A percentile compares a stretch with the other conserved stretches of the same genome.
These are phyloP conservation scores for Poecile atricapillus DNA, from an alignment of 2,113 vertebrate species.

Conservation along the genomic window DNA sequence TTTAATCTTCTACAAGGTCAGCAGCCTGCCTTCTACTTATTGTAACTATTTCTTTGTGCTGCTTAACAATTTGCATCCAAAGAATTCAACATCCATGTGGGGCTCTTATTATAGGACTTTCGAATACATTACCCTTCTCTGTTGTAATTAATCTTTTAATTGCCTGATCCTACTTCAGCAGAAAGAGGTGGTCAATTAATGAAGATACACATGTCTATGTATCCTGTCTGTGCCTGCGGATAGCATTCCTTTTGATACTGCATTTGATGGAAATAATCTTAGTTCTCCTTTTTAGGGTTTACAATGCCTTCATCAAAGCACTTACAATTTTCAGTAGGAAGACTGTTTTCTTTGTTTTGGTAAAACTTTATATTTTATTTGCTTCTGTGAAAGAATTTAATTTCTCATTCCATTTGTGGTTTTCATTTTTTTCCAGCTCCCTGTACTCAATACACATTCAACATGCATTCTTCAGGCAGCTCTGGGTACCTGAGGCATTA, in stretches of 20 bases:
- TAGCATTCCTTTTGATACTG: neutral
- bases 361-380: neutral
- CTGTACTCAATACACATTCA: neutral
- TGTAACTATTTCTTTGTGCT: neutral
- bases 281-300: neutral
- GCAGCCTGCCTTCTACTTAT: neutral
- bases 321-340: neutral
- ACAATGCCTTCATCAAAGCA: neutral
- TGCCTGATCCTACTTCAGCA: neutral
- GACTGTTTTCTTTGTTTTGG: neutral
- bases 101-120: neutral
- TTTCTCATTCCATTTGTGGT: neutral
- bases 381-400: neutral
- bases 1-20: conserved; percentile 27
- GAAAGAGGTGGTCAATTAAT: conserved; percentile 26
- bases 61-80: neutral
- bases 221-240: neutral
- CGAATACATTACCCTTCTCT: conserved; percentile 15
- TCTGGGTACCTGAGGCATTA: neutral
- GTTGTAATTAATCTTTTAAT: conserved; percentile 55
- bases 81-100: neutral
- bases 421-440: neutral
- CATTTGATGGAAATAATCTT: neutral
- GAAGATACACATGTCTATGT: neutral
- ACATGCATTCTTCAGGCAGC: neutral